These are phyloP conservation scores for Torymus tubicola DNA, from an alignment of 2,888 invertebrate genomes.

Conservation along the genomic window DNA sequence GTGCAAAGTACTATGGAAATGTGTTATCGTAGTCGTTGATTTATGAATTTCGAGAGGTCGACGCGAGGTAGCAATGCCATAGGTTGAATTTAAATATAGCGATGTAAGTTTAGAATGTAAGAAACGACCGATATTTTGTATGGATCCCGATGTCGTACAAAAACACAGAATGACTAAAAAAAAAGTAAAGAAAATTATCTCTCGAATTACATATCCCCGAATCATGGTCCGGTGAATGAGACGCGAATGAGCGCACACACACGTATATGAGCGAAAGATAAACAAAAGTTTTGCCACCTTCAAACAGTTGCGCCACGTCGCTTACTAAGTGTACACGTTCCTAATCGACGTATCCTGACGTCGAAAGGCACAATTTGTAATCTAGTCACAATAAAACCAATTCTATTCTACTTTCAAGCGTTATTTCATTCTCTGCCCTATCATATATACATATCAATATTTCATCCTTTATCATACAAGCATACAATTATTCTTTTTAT, in stretches of 20 bases:
- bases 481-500: no score
- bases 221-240: slow-evolving; percentile 60
- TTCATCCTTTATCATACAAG: no score
- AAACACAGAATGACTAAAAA: slow-evolving; percentile 49
- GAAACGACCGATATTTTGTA: slow-evolving; percentile 75
- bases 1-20: slow-evolving; percentile 15
- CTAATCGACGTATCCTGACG: slow-evolving; percentile 72
- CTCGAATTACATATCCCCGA: slow-evolving; percentile 71
- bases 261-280: slow-evolving; percentile 6
- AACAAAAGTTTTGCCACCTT: slow-evolving; percentile 56
- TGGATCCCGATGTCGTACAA: slow-evolving; percentile 75
- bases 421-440: not conserved
- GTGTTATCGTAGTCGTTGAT: slow-evolving; percentile 22
- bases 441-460: no score
- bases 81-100: slow-evolving; percentile 67
- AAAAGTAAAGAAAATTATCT: slow-evolving; percentile 58
- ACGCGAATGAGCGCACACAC: slow-evolving; percentile 51
- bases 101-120: slow-evolving; percentile 64
- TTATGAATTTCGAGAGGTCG: slow-evolving; percentile 43
- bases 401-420: slow-evolving; percentile 71
- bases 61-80: slow-evolving; percentile 59
- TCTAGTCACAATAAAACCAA: slow-evolving; percentile 77
- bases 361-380: slow-evolving; percentile 75
- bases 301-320: slow-evolving; percentile 58
- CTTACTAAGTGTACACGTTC: slow-evolving; percentile 73